These are phyloP conservation scores for Mimumesa dahlbomi DNA, from an alignment of 2,888 invertebrate species.

Conservation along the genomic window DNA sequence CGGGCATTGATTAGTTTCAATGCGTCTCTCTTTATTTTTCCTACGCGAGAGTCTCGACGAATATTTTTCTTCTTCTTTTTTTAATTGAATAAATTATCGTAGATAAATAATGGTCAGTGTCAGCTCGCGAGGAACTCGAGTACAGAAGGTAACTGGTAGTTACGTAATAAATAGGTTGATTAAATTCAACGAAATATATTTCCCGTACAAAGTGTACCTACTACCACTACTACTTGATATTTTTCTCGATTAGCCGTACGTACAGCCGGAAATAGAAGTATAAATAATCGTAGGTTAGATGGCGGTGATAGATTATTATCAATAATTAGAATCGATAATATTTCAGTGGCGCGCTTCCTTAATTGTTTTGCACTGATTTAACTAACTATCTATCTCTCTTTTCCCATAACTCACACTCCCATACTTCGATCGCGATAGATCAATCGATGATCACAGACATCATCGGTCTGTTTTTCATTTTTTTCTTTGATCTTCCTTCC, in stretches of 20 bases:
- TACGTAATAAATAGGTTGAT: not conserved
- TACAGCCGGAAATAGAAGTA: not conserved
- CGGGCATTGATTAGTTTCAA: too few species aligned
- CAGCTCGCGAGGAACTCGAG: constrained; percentile 25
- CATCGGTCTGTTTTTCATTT: too few species aligned
- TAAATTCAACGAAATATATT: not conserved
- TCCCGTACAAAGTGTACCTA: not conserved
- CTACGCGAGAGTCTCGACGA: too few species aligned
- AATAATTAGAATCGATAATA: not conserved
- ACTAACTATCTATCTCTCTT: too few species aligned
- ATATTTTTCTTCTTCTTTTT: not conserved
- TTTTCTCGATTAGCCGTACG: not conserved
- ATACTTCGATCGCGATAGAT: too few species aligned
- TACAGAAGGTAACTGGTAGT: not conserved
- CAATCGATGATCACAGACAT: too few species aligned
- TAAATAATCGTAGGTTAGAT: not conserved
- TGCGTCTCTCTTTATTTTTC: too few species aligned
- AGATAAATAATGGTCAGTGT: not conserved
- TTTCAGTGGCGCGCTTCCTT: not conserved
- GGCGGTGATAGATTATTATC: not conserved
- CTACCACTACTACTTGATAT: not conserved
- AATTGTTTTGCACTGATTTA: too few species aligned
- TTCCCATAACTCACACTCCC: too few species aligned
- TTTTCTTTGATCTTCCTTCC: too few species aligned
- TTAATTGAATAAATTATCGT: not conserved